phyloP scores from a whole-genome alignment of 2,797 vertebrate species.

The Danio kyathit region DNA sequence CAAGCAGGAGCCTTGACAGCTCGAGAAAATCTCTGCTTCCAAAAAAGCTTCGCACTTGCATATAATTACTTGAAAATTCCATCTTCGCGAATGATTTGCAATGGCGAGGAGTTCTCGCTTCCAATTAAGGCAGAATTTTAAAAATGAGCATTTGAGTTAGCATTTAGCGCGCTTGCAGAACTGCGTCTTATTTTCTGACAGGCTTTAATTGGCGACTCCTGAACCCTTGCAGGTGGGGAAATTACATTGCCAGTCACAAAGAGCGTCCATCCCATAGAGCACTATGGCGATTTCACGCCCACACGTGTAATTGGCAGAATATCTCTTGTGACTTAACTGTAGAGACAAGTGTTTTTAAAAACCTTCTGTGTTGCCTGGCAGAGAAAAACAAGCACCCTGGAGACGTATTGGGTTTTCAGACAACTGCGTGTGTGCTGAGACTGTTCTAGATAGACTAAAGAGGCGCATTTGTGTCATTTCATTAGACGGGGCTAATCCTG shows the following conservation, averaged over 20 bases:
- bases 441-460: conserved; percentile 40
- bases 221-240: conserved; percentile 62
- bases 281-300: conserved; percentile 69
- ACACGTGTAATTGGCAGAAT: conserved; percentile 70
- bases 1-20: conserved; percentile 20
- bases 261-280: conserved; percentile 57
- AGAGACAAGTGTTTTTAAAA: conserved; percentile 49
- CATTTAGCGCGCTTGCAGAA: conserved; percentile 26
- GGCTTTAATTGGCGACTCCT: conserved; percentile 67
- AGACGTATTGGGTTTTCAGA: conserved; percentile 35
- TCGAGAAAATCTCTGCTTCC: conserved; percentile 14
- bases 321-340: conserved; percentile 61
- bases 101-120: not conserved
- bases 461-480: conserved; percentile 41
- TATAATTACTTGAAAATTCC: conserved; percentile 25
- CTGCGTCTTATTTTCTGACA: conserved; percentile 61
- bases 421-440: conserved; percentile 11
- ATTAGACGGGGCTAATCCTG: conserved; percentile 50
- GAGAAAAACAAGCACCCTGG: conserved; percentile 49
- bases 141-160: conserved; percentile 2
- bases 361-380: conserved; percentile 32
- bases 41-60: conserved; percentile 30
- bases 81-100: not conserved
- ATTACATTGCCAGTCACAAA: conserved; percentile 45
- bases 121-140: conserved; percentile 5